Evolutionary conservation across 2,888 invertebrate species (phyloP), one percentile per base, ranked within the genome.

Genomic region (Drosophila monieri): DNA sequence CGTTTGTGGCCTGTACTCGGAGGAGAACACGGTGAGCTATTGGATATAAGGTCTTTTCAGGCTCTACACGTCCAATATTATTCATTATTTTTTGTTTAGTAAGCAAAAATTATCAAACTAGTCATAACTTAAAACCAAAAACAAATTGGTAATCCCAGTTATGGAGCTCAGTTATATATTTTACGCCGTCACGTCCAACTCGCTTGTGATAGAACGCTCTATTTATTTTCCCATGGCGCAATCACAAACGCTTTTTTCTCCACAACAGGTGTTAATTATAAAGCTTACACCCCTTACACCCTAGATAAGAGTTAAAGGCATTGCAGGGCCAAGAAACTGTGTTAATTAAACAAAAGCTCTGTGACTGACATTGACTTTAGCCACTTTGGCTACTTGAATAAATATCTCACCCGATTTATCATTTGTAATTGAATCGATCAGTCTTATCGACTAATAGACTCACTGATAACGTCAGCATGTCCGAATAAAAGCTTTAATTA

Each of bases 1-100:
- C 79, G 93, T 93, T 81, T 94, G 94, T 91, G 94, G 94, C 73
- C 93, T 93, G 81, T 93, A 93, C 80, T 93, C 94, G 58, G 93
- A 93, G 77, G 93, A 94, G 86, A 93, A 93, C 91, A 85, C 93
- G 93, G 94, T 94, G 89, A 93, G 89, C 67, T 25, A n/a, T 35
- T 35, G 35, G 5, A 12, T 1, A n/a, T n/a, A 1, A 25, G 12
- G n/a, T 35, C 4, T 18, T 18, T 18, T 18, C 18, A n/a, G n/a
- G n/a, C n/a, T n/a, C n/a, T n/a, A n/a, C n/a, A n/a, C n/a, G n/a
- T n/a, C n/a, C n/a, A n/a, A n/a, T n/a, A n/a, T n/a, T n/a, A n/a
- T n/a, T n/a, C n/a, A n/a, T n/a, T n/a, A n/a, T n/a, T n/a, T n/a
- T n/a, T n/a, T n/a, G n/a, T n/a, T n/a, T n/a, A n/a, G n/a, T n/a